Evolutionary conservation across 2,797 vertebrate genomes (phyloP).

Genomic region (Odontamblyopus lacepedii): DNA sequence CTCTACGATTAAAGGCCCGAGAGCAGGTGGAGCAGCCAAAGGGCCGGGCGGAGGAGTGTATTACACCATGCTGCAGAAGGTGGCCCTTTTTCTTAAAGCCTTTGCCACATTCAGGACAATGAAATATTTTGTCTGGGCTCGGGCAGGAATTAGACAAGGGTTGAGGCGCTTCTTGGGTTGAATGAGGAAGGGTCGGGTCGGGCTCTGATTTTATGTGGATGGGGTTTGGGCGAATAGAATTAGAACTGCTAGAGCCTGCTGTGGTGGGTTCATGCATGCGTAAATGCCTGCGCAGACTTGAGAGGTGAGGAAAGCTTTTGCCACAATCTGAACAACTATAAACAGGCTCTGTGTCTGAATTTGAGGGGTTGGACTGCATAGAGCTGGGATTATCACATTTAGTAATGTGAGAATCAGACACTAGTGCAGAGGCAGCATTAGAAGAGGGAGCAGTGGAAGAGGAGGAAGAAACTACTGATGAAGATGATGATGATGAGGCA

Average conservation of each 20-base stretch:
- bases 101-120: conserved; percentile 91
- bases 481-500: conserved; percentile 75
- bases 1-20: conserved; percentile 93
- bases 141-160: conserved; percentile 72
- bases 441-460: conserved; percentile 75
- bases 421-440: conserved; percentile 80
- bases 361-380: conserved; percentile 72
- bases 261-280: conserved; percentile 91
- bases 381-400: conserved; percentile 77
- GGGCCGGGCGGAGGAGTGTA: conserved; percentile 89
- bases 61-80: conserved; percentile 91
- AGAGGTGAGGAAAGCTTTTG: conserved; percentile 92
- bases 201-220: conserved; percentile 77
- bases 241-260: conserved; percentile 77
- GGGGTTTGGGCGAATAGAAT: conserved; percentile 77
- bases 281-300: conserved; percentile 92
- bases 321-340: conserved; percentile 92
- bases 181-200: conserved; percentile 81
- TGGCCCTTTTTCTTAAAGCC: conserved; percentile 94
- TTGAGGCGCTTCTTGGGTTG: conserved; percentile 78
- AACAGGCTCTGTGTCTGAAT: conserved; percentile 78
- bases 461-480: conserved; percentile 82
- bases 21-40: conserved; percentile 91
- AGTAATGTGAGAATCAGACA: conserved; percentile 79
- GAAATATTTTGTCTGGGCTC: conserved; percentile 86